These are phyloP conservation scores for Hyperoodon ampullatus DNA, from an alignment of 2,113 vertebrate species.

Conservation along the genomic window DNA sequence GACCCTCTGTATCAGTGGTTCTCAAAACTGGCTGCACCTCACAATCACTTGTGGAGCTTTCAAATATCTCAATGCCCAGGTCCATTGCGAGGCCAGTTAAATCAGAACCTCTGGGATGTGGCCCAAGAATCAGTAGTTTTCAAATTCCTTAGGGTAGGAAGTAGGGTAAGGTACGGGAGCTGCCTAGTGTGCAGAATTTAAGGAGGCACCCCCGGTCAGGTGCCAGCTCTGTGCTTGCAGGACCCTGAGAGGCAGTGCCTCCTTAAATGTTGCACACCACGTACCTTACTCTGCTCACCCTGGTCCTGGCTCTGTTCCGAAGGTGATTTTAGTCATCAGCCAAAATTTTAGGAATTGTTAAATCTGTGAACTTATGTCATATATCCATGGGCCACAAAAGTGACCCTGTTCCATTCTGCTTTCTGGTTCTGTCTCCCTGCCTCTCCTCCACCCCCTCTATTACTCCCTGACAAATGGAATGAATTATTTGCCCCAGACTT, in stretches of 20 bases:
- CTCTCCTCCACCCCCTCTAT: not conserved
- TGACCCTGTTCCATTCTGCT: not conserved
- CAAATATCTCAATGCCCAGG: not conserved
- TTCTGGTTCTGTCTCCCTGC: not conserved
- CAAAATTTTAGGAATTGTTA: not conserved
- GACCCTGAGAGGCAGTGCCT: not conserved
- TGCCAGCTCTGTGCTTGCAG: not conserved
- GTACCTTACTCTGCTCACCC: not conserved
- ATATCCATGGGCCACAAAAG: not conserved
- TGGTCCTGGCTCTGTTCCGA: not conserved
- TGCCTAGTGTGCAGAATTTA: not conserved
- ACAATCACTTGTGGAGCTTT: not conserved
- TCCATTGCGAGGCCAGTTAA: not conserved
- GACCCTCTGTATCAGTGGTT: not conserved
- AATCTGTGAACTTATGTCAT: not conserved
- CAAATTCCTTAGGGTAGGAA: not conserved
- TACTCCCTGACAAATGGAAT: not conserved
- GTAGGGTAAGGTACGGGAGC: not conserved
- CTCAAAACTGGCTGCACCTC: not conserved
- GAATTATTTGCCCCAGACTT: not conserved
- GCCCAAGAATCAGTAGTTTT: not conserved
- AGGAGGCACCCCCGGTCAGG: not conserved
- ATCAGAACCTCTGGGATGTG: not conserved
- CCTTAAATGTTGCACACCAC: not conserved
- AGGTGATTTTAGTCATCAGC: not conserved